Conservation (phyloP, 2,113 vertebrate genomes). For the Amia ocellicauda region DNA sequence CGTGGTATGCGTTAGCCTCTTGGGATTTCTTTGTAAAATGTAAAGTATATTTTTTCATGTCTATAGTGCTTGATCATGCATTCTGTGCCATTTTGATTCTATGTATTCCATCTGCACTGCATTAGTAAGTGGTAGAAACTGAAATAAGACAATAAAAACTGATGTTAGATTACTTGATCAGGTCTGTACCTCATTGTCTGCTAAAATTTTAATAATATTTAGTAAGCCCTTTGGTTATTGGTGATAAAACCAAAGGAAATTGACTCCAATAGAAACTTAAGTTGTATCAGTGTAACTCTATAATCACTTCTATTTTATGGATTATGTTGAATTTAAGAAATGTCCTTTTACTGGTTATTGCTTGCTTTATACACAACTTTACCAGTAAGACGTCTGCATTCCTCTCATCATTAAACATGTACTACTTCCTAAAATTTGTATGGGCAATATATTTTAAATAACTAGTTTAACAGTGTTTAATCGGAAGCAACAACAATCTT, state of each 20-base stretch:
- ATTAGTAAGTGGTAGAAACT: conserved; percentile 1
- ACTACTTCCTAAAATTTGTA: too few species aligned
- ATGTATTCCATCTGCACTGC: conserved; percentile 27
- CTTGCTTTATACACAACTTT: too few species aligned
- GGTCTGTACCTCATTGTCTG: neutral
- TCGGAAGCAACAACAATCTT: too few species aligned
- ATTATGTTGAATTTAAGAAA: neutral
- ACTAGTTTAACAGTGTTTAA: too few species aligned
- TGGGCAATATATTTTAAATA: too few species aligned
- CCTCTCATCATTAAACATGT: too few species aligned
- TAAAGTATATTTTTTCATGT: neutral
- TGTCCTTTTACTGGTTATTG: too few species aligned
- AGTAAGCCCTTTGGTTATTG: neutral
- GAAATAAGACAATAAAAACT: conserved; percentile 26
- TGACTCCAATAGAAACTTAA: too few species aligned
- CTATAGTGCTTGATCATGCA: neutral
- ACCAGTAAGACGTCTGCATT: too few species aligned
- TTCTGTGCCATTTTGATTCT: conserved; percentile 20
- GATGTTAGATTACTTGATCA: conserved; percentile 13
- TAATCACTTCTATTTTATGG: neutral
- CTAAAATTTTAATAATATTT: neutral
- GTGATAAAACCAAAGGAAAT: neutral
- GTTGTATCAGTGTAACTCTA: too few species aligned
- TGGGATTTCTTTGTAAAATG: neutral
- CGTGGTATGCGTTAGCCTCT: neutral